Conservation (phyloP, 2,113 vertebrate genomes). For the Megaceryle maxima region DNA sequence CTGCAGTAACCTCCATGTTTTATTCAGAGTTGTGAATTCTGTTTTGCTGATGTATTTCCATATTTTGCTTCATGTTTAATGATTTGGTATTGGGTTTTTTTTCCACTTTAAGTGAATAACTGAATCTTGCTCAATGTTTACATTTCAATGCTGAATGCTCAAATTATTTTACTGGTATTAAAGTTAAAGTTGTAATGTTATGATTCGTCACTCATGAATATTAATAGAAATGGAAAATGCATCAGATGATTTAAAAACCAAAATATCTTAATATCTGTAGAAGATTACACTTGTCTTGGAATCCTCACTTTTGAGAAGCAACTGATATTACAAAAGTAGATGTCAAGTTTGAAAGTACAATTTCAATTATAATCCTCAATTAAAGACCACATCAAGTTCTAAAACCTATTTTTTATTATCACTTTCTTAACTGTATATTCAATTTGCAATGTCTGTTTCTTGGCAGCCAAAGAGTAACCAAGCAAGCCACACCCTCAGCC, state of each 20-base stretch:
- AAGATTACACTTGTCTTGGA: background rate
- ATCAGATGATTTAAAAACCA: constrained; percentile 1
- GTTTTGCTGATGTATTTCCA: constrained; percentile 12
- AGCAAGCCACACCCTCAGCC: background rate
- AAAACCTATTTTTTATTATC: background rate
- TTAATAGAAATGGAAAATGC: constrained; percentile 28
- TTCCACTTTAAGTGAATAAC: constrained; percentile 19
- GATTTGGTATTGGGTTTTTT: background rate
- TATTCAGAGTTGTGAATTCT: background rate
- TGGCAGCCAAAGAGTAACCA: background rate
- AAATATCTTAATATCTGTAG: background rate
- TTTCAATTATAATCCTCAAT: background rate
- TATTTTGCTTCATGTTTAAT: constrained; percentile 18
- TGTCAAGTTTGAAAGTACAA: background rate
- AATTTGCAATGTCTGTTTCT: background rate
- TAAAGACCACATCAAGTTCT: background rate
- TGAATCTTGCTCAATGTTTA: constrained; percentile 37
- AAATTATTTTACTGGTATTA: constrained; percentile 47
- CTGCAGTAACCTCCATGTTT: background rate
- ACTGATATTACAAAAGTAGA: background rate
- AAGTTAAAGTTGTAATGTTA: constrained; percentile 34
- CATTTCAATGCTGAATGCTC: constrained; percentile 27
- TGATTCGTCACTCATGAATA: constrained; percentile 44
- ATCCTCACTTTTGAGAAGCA: background rate
- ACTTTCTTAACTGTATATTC: background rate